Percentiles rank a stretch among this genome's conserved stretches.
phyloP scores from a whole-genome alignment of 2,888 invertebrate species.

The Abrostola tripartita region DNA sequence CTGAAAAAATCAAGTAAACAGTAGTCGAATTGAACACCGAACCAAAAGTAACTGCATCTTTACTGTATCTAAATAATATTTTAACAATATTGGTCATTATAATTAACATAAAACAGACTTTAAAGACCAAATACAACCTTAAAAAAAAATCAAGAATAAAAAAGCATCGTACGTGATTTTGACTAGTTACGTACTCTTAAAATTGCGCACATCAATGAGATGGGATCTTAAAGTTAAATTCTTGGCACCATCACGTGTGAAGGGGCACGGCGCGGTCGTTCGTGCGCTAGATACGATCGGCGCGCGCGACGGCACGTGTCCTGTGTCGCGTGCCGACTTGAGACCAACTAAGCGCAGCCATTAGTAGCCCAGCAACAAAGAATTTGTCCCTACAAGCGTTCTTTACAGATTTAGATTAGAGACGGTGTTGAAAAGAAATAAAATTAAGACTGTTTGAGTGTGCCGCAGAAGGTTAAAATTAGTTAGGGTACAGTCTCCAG shows the following conservation, averaged over 20 bases:
- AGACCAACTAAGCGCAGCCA: slow-evolving; percentile 61
- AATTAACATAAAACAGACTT: too few species aligned
- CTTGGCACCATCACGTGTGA: slow-evolving; percentile 84
- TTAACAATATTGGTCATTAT: too few species aligned
- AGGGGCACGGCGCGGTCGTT: slow-evolving; percentile 84
- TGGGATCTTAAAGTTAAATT: slow-evolving; percentile 76
- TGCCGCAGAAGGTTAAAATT: slow-evolving; percentile 38
- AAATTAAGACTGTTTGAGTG: slow-evolving; percentile 41
- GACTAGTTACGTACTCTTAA: slow-evolving; percentile 58
- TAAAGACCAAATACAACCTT: background rate
- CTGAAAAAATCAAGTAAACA: slow-evolving; percentile 17
- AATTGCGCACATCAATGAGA: slow-evolving; percentile 78
- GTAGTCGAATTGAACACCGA: slow-evolving; percentile 7
- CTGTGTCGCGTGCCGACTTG: slow-evolving; percentile 71
- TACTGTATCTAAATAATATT: too few species aligned
- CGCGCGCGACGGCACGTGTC: slow-evolving; percentile 82
- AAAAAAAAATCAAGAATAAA: slow-evolving; percentile 46
- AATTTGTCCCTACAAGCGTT: slow-evolving; percentile 62
- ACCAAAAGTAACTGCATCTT: too few species aligned
- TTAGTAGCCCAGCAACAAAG: slow-evolving; percentile 66
- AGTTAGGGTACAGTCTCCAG: slow-evolving; percentile 33
- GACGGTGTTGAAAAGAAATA: slow-evolving; percentile 57
- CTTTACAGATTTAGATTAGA: slow-evolving; percentile 63
- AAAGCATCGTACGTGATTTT: slow-evolving; percentile 58
- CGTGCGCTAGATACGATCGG: slow-evolving; percentile 83